Base-by-base conservation (phyloP, 1,140 invertebrate genomes). In the Anoplophora glabripennis region DNA sequence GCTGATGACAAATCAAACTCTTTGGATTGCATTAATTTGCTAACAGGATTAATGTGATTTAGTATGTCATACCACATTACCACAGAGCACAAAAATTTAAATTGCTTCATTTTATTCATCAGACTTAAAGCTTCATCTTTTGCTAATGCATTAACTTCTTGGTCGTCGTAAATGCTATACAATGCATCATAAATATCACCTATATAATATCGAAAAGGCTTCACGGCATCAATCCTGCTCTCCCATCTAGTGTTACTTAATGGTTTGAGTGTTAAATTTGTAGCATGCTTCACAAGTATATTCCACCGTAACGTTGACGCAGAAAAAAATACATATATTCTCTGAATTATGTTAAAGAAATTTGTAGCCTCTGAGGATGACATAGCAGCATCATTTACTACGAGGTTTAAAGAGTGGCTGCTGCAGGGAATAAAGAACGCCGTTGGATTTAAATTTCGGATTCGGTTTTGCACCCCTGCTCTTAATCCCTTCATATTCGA, bases 261-360 rank as follows among this genome's bases (percentile, higher is more conserved):
- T 18, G 63, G 57, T 59, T 67, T 67, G 41, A 67, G 28, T 15
- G 62, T 64, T 33, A 67, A 58, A 33, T 5, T 14, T 12, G 49
- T 7, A n/a, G 55, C 14, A 45, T 67, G 37, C 4, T 55, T 51
- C 15, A 53, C 40, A 17, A 64, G 28, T 40, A 59, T 37, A 10
- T 44, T 8, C 59, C 58, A 61, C 3, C 57, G 41, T 10, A 37
- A 7, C 1, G 51, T 45, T 15, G 59, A 66, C 3, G 40, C 12
- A 14, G 57, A 57, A 59, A 66, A 64, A 38, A 61, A 61, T 44
- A 34, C 18, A 38, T 61, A 64, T 10, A 64, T 14, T 38, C 45
- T 21, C 55, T 61, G 55, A 21, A 61, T 14, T 36, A 55, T 15
- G 36, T 12, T 45, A 55, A 66, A 64, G 14, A 56, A 65, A n/a